phyloP scores from a whole-genome alignment of 1,140 invertebrate species.

The Pseudomyrmex pallidus region DNA sequence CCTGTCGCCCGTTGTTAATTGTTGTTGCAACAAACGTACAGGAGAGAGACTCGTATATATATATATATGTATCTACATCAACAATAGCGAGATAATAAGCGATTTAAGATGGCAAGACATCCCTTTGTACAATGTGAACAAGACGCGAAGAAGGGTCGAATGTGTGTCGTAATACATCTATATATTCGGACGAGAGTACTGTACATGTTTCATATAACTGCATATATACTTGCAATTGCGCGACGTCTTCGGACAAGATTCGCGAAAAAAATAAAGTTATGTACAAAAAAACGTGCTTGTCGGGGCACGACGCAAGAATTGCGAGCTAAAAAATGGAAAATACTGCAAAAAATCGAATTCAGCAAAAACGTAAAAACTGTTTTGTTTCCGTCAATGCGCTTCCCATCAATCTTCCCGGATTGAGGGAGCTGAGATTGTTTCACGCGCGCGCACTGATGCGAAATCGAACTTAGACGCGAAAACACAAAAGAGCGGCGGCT shows the following conservation, averaged over 20 bases:
- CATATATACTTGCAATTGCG: constrained; percentile 27
- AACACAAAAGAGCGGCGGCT: background rate
- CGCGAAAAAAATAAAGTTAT: background rate
- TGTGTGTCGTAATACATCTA: constrained; percentile 34
- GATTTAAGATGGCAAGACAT: constrained; percentile 30
- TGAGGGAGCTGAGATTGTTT: constrained; percentile 35
- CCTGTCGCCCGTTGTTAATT: constrained; percentile 24
- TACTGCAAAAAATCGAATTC: constrained; percentile 16
- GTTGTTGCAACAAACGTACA: constrained; percentile 48
- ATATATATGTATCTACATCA: constrained; percentile 29
- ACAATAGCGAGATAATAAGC: constrained; percentile 42
- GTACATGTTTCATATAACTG: constrained; percentile 10
- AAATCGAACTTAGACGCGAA: constrained; percentile 33
- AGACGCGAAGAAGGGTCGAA: constrained; percentile 25
- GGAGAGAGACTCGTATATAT: constrained; percentile 13
- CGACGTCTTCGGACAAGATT: constrained; percentile 7
- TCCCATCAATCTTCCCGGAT: constrained; percentile 17
- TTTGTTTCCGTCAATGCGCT: constrained; percentile 14
- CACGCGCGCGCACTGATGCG: background rate
- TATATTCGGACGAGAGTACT: constrained; percentile 17
- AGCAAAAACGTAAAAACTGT: constrained; percentile 28
- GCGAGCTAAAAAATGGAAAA: constrained; percentile 35
- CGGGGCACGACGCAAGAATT: constrained; percentile 20
- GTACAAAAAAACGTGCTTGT: constrained; percentile 10
- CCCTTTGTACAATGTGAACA: constrained; percentile 38